These are phyloP conservation scores for Limonius californicus DNA, from an alignment of 1,140 invertebrate genomes.

Conservation along the genomic window DNA sequence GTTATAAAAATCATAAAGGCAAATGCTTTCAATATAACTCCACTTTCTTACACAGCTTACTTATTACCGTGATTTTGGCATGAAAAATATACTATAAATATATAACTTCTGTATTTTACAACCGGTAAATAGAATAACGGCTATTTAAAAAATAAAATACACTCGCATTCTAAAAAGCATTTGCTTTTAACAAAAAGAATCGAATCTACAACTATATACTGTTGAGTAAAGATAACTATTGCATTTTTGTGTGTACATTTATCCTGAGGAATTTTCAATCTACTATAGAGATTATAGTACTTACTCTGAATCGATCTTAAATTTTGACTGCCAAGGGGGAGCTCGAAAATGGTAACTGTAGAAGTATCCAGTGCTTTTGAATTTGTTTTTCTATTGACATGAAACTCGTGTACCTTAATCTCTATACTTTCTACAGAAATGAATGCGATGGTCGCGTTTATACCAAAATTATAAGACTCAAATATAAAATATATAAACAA, in stretches of 20 bases:
- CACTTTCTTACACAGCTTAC: slow-evolving; percentile 4
- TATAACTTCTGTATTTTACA: slow-evolving; percentile 15
- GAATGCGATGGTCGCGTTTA: slow-evolving; percentile 6
- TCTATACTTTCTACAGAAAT: slow-evolving; percentile 32
- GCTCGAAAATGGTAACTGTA: no score
- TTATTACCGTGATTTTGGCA: slow-evolving; percentile 9
- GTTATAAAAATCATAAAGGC: slow-evolving; percentile 32
- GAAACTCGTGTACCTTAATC: slow-evolving; percentile 33
- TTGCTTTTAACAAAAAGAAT: slow-evolving; percentile 30
- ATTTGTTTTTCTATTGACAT: no score
- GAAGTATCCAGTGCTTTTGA: no score
- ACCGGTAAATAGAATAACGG: slow-evolving; percentile 11
- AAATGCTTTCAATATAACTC: slow-evolving; percentile 25
- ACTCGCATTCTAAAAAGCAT: slow-evolving; percentile 27
- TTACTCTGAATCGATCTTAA: not conserved
- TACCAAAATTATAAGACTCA: slow-evolving; percentile 12
- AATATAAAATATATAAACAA: not conserved
- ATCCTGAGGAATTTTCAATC: slow-evolving; percentile 43
- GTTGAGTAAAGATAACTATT: slow-evolving; percentile 43
- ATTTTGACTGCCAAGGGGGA: no score
- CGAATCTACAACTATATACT: slow-evolving; percentile 32
- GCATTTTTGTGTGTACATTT: slow-evolving; percentile 46
- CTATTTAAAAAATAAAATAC: slow-evolving; percentile 11
- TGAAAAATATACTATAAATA: slow-evolving; percentile 15
- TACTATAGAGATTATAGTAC: slow-evolving; percentile 40